phyloP scores from a whole-genome alignment of 92 coral and sea anemone species.

The Heliopora coerulea region DNA sequence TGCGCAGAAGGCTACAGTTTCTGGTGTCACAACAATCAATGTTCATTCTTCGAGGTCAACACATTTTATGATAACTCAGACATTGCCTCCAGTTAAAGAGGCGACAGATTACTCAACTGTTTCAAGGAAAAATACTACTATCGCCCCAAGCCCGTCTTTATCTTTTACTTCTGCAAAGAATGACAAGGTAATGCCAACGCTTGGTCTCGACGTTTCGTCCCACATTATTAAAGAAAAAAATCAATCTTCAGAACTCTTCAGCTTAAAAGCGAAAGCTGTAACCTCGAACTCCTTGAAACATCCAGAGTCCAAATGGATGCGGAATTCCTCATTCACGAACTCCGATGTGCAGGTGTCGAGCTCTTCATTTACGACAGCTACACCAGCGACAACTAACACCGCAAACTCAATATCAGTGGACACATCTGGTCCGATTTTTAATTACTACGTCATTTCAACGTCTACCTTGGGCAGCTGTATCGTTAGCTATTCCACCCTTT shows the following conservation, averaged over 20 bases:
- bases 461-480: constrained; percentile 15
- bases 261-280: background rate
- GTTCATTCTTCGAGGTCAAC: background rate
- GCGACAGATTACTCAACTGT: background rate
- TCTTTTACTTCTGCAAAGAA: background rate
- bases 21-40: background rate
- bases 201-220: background rate
- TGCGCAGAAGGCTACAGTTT: background rate
- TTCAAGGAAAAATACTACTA: background rate
- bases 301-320: background rate
- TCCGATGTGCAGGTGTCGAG: background rate
- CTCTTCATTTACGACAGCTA: background rate
- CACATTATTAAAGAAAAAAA: background rate
- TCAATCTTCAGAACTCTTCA: background rate
- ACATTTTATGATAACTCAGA: background rate
- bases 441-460: constrained; percentile 16
- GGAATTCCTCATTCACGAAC: background rate
- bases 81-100: background rate
- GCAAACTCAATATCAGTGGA: background rate
- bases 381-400: background rate
- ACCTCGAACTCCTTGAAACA: background rate
- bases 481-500: constrained; percentile 11
- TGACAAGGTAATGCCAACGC: background rate
- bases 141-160: constrained; percentile 5
- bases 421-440: background rate